phyloP scores from a whole-genome alignment of 2,113 vertebrate species.

The Myiozetetes cayanensis region DNA sequence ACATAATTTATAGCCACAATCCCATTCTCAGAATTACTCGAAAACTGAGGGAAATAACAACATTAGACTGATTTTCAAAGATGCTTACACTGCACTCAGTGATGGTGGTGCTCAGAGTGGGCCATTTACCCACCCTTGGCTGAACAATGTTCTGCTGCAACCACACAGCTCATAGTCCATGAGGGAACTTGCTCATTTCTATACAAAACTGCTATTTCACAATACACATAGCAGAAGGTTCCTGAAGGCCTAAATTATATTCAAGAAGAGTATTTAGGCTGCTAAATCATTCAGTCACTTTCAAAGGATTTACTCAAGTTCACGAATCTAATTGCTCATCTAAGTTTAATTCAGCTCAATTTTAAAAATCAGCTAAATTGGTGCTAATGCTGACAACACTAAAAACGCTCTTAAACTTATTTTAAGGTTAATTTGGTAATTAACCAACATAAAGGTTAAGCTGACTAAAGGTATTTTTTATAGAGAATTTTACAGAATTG shows the following conservation, averaged over 20 bases:
- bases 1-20: background rate
- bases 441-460: conserved; percentile 6
- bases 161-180: background rate
- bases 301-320: background rate
- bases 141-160: background rate
- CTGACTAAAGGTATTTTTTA: background rate
- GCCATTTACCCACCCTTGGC: background rate
- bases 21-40: background rate
- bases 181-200: background rate
- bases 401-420: conserved; percentile 6
- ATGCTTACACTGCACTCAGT: no score
- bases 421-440: conserved; percentile 20
- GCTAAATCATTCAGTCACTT: background rate
- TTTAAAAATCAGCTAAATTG: conserved; percentile 15
- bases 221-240: background rate
- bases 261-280: background rate
- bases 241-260: background rate
- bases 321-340: background rate
- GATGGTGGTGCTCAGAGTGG: background rate
- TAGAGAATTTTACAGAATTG: background rate
- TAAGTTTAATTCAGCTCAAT: background rate
- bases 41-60: background rate
- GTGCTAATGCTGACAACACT: background rate
- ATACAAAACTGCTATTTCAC: background rate
- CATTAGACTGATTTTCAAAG: background rate